Percentiles rank a stretch among this genome's conserved stretches.
phyloP scores from a whole-genome alignment of 2,797 vertebrate species.

The Spinus pinus region DNA sequence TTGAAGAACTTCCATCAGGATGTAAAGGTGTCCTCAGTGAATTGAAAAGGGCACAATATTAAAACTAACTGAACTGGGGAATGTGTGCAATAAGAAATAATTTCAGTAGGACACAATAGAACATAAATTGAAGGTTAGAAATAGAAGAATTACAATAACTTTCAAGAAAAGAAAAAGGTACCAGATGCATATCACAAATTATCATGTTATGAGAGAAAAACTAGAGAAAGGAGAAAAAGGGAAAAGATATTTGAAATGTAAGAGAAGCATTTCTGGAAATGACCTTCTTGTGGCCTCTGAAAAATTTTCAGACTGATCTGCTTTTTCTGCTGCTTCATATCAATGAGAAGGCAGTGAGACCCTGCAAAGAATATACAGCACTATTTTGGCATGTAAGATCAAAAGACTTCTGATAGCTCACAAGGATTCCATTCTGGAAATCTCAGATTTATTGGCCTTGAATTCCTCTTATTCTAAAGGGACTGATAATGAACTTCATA shows the following conservation, averaged over 20 bases:
- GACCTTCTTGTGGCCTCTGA: slow-evolving; percentile 12
- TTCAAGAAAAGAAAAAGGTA: neutral
- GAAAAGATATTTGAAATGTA: neutral
- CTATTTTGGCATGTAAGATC: slow-evolving; percentile 1
- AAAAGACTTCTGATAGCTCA: neutral
- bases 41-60: slow-evolving; percentile 50
- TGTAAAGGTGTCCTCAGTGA: slow-evolving; percentile 14
- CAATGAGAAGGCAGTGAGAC: neutral
- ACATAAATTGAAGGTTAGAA: slow-evolving; percentile 46
- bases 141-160: neutral
- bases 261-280: neutral
- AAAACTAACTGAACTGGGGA: slow-evolving; percentile 37
- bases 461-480: neutral
- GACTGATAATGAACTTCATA: neutral
- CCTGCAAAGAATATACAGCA: neutral
- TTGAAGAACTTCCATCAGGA: slow-evolving; percentile 38
- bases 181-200: neutral
- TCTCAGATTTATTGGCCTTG: slow-evolving; percentile 8
- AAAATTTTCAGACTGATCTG: neutral
- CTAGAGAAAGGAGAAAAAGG: neutral
- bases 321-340: slow-evolving; percentile 16
- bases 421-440: neutral
- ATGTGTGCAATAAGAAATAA: slow-evolving; percentile 43
- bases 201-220: neutral
- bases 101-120: slow-evolving; percentile 35